Percentiles rank a stretch among this genome's conserved stretches.
These are phyloP conservation scores for Nibea albiflora DNA, from an alignment of 2,113 vertebrate genomes.

Conservation along the genomic window DNA sequence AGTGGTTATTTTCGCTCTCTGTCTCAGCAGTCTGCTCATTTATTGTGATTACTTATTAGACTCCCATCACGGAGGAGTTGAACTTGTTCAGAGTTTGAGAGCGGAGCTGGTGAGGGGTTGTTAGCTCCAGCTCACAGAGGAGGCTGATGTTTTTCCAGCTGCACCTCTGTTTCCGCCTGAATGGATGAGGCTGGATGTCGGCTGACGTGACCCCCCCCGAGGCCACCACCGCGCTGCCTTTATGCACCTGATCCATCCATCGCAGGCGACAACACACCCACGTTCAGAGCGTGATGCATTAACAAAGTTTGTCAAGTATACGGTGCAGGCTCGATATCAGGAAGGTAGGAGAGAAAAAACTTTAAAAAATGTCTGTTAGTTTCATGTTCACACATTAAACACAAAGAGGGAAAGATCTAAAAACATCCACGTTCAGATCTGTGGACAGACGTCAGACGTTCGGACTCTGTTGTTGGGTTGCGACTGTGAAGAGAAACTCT, in stretches of 20 bases:
- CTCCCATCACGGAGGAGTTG: conserved; percentile 20
- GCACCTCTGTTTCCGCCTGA: not conserved
- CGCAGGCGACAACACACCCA: not conserved
- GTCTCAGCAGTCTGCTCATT: conserved; percentile 47
- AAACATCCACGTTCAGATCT: too few species aligned
- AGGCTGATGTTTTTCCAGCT: not conserved
- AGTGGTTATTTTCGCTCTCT: conserved; percentile 35
- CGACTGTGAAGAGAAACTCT: too few species aligned
- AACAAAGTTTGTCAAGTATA: too few species aligned
- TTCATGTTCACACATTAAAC: too few species aligned
- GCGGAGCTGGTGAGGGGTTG: not conserved
- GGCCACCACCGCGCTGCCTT: not conserved
- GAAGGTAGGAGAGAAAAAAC: too few species aligned
- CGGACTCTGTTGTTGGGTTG: too few species aligned
- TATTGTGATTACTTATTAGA: conserved; percentile 37
- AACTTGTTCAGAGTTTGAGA: conserved; percentile 20
- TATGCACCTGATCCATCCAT: not conserved
- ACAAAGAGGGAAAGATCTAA: too few species aligned
- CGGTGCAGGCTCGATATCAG: too few species aligned
- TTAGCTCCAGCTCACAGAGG: not conserved
- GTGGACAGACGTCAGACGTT: too few species aligned
- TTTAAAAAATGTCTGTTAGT: too few species aligned
- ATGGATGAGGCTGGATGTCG: not conserved
- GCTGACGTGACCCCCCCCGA: not conserved
- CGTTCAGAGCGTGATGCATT: not conserved